Evolutionary conservation across 2,113 vertebrate species (phyloP).

Genomic region (Platichthys stellatus): DNA sequence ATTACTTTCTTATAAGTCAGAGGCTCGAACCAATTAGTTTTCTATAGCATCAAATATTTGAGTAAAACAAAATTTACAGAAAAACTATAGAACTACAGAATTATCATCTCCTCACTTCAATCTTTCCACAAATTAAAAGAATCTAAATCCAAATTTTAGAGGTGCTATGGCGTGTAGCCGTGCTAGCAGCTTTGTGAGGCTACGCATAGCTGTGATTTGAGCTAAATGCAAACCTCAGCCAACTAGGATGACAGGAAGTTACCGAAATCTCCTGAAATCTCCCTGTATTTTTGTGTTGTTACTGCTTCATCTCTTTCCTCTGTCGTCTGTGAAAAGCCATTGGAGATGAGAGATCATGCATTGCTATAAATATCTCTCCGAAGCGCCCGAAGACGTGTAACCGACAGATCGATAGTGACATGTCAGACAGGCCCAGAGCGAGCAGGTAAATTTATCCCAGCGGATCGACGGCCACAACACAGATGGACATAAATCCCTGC

Average conservation of each 20-base stretch:
- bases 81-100: no score
- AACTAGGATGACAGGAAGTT: background rate
- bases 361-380: constrained; percentile 11
- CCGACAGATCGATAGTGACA: constrained; percentile 37
- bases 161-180: no score
- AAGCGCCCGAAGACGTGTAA: background rate
- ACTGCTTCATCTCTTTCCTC: background rate
- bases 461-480: constrained; percentile 3
- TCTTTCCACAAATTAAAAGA: no score
- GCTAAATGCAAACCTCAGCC: no score
- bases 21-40: no score
- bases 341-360: constrained; percentile 10
- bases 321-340: background rate
- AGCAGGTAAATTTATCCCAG: constrained; percentile 27
- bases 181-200: no score
- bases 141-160: no score
- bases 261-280: background rate
- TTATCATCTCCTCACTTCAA: no score
- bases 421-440: constrained; percentile 28
- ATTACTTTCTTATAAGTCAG: no score
- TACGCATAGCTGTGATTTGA: no score
- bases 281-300: background rate
- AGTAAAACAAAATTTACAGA: no score
- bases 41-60: no score
- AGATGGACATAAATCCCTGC: constrained; percentile 9